Evolutionary conservation across 1,140 invertebrate species (phyloP), one percentile per base, ranked within the genome.

Genomic region (Tetraneura akinire): DNA sequence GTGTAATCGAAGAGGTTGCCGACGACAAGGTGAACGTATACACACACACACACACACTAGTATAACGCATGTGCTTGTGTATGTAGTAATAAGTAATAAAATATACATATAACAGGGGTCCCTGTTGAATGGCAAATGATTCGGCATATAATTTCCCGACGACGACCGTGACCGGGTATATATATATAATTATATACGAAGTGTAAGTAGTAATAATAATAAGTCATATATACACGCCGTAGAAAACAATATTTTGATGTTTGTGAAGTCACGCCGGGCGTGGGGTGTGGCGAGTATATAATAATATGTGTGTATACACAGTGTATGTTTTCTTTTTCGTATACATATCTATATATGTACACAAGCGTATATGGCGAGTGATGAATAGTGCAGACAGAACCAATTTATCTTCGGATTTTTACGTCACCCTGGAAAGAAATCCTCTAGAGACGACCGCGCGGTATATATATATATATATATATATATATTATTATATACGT

Each of bases 371-470:
- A 21, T 13, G 9, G 26, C 21, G 47, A 60, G 73, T 78, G 74
- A 78, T 78, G 74, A 78, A 78, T 78, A 78, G 74, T 42, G 74
- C 57, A 78, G 74, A 78, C 74, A 57, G 74, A 78, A 78, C 74
- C 74, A 78, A 78, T 78, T 78, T 78, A 78, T 78, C 74, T 78
- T 78, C 74, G 55, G 53, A 78, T 78, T 78, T 62, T 78, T 78
- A 62, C 74, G 71, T 57, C 53, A 51, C 70, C 32, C 49, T 60
- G 53, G 73, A 76, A 78, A 78, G 74, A 78, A 78, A 78, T 78
- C 74, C 74, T 78, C 74, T 55, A 78, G 74, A 78, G 74, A 78
- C 55, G 55, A 76, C 53, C 13, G 1, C 5, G 60, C 73, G 73
- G 29, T n/a, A n/a, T 3, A 1, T 4, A 23, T 42, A 8, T 37